Evolutionary conservation across 23 tunicate species (phyloP).

Genomic region (Corella eumyota): DNA sequence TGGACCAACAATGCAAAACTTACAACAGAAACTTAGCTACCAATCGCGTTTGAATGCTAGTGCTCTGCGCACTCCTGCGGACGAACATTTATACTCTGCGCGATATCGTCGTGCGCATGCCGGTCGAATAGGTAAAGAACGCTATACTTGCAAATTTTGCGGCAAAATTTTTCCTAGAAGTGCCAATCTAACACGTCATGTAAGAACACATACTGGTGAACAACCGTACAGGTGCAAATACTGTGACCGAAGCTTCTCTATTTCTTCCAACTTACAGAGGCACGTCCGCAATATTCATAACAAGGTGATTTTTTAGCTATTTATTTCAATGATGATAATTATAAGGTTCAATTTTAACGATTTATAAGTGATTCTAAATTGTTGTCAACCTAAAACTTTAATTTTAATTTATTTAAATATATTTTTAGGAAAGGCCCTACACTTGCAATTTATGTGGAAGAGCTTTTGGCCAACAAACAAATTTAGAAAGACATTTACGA

Average conservation of each 20-base stretch:
- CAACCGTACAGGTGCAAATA: slow-evolving; percentile 93
- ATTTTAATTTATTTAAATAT: too few relatives aligned
- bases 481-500: slow-evolving; percentile 85
- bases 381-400: neutral
- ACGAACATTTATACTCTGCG: too few relatives aligned
- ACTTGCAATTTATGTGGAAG: slow-evolving; percentile 80
- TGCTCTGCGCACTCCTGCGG: too few relatives aligned
- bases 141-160: slow-evolving; percentile 84
- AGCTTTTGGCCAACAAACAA: slow-evolving; percentile 97
- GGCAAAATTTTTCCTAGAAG: slow-evolving; percentile 92
- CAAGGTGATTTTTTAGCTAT: too few relatives aligned
- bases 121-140: slow-evolving; percentile 26
- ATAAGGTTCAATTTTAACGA: too few relatives aligned
- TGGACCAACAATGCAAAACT: neutral
- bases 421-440: slow-evolving; percentile 81
- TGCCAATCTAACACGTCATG: slow-evolving; percentile 92
- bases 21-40: slow-evolving; percentile 1
- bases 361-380: neutral
- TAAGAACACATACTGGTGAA: slow-evolving; percentile 98
- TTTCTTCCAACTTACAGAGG: slow-evolving; percentile 90
- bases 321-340: too few relatives aligned
- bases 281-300: slow-evolving; percentile 96
- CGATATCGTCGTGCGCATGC: slow-evolving; percentile 3
- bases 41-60: too few relatives aligned
- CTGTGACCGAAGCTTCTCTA: slow-evolving; percentile 93